Evolutionary conservation across 1,140 invertebrate genomes (phyloP).

Genomic region (Drosophila suzukii): DNA sequence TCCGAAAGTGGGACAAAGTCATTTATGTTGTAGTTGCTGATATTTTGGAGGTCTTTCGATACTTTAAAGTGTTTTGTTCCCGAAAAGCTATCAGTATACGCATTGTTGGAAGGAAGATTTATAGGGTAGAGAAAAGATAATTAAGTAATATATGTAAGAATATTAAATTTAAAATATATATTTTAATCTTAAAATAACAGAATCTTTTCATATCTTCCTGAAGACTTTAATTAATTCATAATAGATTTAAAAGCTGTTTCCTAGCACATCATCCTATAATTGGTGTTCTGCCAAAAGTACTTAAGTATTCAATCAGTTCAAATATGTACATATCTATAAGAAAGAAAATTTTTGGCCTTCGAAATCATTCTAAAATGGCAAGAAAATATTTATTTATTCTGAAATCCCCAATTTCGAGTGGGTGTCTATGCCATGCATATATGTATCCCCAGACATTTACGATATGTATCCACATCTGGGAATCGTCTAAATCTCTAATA

Average conservation of each 20-base stretch:
- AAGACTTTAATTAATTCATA: too few relatives aligned
- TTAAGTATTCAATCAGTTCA: constrained; percentile 5
- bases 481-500: constrained; percentile 43
- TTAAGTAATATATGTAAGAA: too few relatives aligned
- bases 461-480: constrained; percentile 21
- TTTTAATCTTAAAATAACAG: too few relatives aligned
- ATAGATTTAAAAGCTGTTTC: background rate
- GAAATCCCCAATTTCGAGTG: constrained; percentile 20
- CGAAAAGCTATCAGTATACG: background rate
- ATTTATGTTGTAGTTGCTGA: constrained; percentile 60
- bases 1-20: constrained; percentile 66
- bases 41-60: constrained; percentile 45
- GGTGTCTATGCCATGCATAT: constrained; percentile 28
- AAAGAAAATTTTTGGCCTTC: constrained; percentile 49
- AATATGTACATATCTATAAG: constrained; percentile 10
- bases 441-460: constrained; percentile 7
- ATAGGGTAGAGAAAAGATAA: background rate
- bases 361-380: constrained; percentile 35
- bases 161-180: too few relatives aligned
- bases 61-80: constrained; percentile 3
- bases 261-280: background rate
- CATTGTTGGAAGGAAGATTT: background rate
- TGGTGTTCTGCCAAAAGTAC: constrained; percentile 6
- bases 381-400: constrained; percentile 32
- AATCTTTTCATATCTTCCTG: too few relatives aligned